Base-by-base conservation (phyloP, 2,113 vertebrate genomes). In the Tyto alba region DNA sequence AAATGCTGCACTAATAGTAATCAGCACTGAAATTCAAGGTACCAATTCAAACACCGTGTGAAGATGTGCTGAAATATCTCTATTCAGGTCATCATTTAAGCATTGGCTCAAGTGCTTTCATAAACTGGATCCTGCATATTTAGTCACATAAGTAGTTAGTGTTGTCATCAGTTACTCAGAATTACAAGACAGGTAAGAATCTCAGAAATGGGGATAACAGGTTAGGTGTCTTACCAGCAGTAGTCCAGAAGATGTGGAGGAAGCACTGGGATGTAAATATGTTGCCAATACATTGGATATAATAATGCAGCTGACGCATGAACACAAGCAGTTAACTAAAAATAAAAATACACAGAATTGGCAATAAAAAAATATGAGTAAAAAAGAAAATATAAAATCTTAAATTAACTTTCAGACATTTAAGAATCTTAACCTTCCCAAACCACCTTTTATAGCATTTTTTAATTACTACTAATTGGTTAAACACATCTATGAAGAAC, bases 281-380 rank as follows among this genome's bases (percentile, higher is more conserved):
- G 99, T 73, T 99, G 99, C 99, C 99, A 99, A 97, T 98, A 98
- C 99, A 99, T 99, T 52, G 99, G 99, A 96, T 98, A 99, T 26
- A 99, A 98, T 97, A 99, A 98, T 91, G 99, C 98, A 57, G 98
- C 98, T 48, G 99, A 99, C 18, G 99, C 99, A 74, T 99, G 99
- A 96, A 99, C 98, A 97, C 99, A 99, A 94, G 99, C 99, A 40
- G 99, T 99, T 98, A 99, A 97, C 98, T 99, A 63, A 69, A 98
- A 97, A 96, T 40, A 86, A 95, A 94, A 93, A 93, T 15, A 96
- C 17, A 94, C 23, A 74, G 74, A 83, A 88, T 96, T 97, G 76
- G 86, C 36, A 93, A 90, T 38, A 45, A 88, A 85, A 52, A 80
- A 57, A 59, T 17, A 77, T 7, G 25, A 94, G 77, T 20, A 36